A percentile compares a stretch with the other conserved stretches of the same genome.
Evolutionary conservation across 2,113 vertebrate genomes (phyloP).

Genomic region (Erythrocebus patas): DNA sequence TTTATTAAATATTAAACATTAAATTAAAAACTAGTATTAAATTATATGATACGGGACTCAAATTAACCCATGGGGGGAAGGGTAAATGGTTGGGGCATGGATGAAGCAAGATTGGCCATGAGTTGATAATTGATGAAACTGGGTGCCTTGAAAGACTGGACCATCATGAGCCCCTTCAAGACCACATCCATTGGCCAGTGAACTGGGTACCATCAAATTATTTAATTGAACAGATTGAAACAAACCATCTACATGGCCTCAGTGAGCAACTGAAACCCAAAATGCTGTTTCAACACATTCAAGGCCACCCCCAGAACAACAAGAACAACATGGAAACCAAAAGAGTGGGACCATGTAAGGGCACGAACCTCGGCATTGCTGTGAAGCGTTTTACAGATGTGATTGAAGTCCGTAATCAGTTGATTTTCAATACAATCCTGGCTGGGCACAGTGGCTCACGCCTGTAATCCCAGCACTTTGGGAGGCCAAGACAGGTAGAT

Average conservation of each 20-base stretch:
- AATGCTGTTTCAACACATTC: not conserved
- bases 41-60: not conserved
- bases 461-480: too few species aligned
- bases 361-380: too few species aligned
- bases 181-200: not conserved
- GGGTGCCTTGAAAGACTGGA: not conserved
- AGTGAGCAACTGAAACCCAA: not conserved
- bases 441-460: too few species aligned
- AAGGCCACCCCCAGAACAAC: not conserved
- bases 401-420: not conserved
- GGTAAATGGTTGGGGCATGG: not conserved
- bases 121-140: not conserved
- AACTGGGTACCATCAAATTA: not conserved
- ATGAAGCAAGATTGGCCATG: not conserved
- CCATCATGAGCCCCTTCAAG: not conserved
- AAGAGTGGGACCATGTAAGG: not conserved
- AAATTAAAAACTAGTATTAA: not conserved
- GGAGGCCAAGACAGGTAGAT: fast-evolving
- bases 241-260: not conserved
- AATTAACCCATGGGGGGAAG: not conserved
- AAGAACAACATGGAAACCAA: not conserved
- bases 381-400: not conserved
- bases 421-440: not conserved
- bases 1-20: not conserved
- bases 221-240: not conserved